Base-by-base conservation (phyloP, 2,113 vertebrate genomes). In the Pangasianodon gigas region DNA sequence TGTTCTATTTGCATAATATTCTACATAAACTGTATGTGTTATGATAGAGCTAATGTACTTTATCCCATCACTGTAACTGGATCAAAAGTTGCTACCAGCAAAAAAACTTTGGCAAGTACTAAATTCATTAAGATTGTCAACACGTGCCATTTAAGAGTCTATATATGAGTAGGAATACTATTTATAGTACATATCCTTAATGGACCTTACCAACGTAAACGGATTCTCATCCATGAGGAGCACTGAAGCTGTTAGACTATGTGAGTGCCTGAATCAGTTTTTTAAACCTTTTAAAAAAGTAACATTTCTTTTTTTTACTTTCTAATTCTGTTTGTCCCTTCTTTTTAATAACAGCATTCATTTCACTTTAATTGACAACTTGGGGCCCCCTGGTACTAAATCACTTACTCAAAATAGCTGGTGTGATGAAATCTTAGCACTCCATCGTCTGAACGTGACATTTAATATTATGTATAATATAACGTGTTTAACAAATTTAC, bases 131-230 rank as follows among this genome's bases (percentile, higher is more conserved):
- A 24, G 26, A 21, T 58, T 87, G 79, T 84, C 32, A 83, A 80
- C 87, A 32, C 60, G 37, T 71, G 62, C 48, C 79, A 83, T 48
- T 24, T 82, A 62, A 46, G 21, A 48, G 46, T 88, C 60, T 82
- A 84, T 69, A 56, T 83, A 54, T 44, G 65, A 67, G n/a, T 19
- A 58, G 54, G 41, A 54, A 60, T 60, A n/a, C 56, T 80, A 86
- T 86, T 86, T 86, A 86, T 51, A 86, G 51, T 32, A 80, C 41
- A 54, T 46, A 32, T 88, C 44, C 87, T 52, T 62, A 65, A 56
- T 41, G 29, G 44, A 32, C 74, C 74, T 77, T 44, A 81, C 56
- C 19, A 32, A 6, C 11, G 19, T 82, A 26, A 54, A 54, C 21
- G 26, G 74, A 44, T 67, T 77, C 71, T 87, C 24, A 44, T 32